These are phyloP conservation scores for Calypte anna DNA, from an alignment of 2,113 vertebrate species.

Conservation along the genomic window DNA sequence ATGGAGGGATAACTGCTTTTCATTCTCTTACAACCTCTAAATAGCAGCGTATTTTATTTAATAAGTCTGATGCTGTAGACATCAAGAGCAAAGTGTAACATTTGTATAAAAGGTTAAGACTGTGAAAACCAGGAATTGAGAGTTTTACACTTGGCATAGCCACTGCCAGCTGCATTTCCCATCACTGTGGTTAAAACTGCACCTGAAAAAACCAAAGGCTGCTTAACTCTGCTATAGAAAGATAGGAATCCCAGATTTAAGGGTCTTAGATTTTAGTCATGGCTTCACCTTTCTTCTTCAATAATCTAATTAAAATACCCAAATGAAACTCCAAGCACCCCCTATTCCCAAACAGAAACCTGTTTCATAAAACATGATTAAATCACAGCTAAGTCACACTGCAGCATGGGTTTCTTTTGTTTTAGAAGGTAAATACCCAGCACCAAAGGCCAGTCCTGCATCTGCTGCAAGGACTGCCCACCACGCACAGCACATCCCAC, in stretches of 20 bases:
- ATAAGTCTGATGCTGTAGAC: not conserved
- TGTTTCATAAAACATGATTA: not conserved
- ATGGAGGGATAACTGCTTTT: constrained; percentile 8
- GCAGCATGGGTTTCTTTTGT: not conserved
- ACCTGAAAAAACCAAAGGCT: not conserved
- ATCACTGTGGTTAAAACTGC: not conserved
- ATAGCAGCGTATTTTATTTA: not conserved
- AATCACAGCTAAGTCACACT: not conserved
- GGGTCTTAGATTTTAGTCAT: not conserved
- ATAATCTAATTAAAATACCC: not conserved
- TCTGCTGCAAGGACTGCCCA: not conserved
- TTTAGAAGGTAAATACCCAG: not conserved
- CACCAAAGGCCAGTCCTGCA: not conserved
- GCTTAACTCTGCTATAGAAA: not conserved
- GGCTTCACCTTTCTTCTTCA: not conserved
- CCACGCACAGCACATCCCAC: not conserved
- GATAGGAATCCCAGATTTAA: not conserved
- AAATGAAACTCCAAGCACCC: not conserved
- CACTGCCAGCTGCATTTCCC: not conserved
- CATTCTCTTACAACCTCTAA: not conserved
- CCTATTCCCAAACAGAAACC: not conserved
- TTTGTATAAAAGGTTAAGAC: not conserved
- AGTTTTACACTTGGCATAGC: not conserved
- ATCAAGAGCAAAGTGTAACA: not conserved
- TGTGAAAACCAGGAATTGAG: not conserved